A percentile compares a stretch with the other conserved stretches of the same genome.
phyloP scores from a whole-genome alignment of 30 jellyfish, hydroid and myxozoan genomes.

The Kudoa iwatai region DNA sequence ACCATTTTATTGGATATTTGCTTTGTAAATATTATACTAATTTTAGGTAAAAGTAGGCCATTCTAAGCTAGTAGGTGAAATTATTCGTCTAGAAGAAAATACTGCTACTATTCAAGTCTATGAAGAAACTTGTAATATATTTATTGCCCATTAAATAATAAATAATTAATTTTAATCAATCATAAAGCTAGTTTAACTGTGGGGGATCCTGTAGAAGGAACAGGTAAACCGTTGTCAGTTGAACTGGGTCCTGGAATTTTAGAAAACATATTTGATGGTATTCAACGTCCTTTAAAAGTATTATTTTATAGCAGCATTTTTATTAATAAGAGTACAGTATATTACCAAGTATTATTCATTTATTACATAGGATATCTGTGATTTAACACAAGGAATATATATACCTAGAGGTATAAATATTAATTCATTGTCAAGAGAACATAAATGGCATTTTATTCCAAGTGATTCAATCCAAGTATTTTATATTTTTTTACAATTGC shows the following conservation, averaged over 20 bases:
- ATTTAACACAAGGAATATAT: conserved; percentile 44
- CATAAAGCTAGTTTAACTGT: conserved; percentile 67
- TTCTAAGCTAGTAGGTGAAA: conserved; percentile 71
- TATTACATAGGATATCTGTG: conserved; percentile 17
- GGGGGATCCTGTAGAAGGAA: conserved; percentile 84
- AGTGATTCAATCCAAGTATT: neutral
- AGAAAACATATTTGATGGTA: conserved; percentile 98
- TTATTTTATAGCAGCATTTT: neutral
- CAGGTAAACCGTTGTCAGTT: conserved; percentile 88
- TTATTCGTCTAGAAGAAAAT: conserved; percentile 74
- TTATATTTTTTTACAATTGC: neutral
- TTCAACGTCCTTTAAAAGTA: conserved; percentile 78
- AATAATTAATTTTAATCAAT: neutral
- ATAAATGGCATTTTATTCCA: conserved; percentile 47
- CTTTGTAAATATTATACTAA: conserved; percentile 79
- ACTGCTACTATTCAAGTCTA: conserved; percentile 94
- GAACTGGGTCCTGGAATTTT: conserved; percentile 87
- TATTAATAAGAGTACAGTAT: neutral
- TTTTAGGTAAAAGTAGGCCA: conserved; percentile 88
- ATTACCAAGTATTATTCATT: neutral
- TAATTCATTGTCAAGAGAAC: conserved; percentile 13
- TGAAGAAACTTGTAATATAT: conserved; percentile 85
- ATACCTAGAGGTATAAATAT: conserved; percentile 90
- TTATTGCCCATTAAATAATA: too few relatives aligned
- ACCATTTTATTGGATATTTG: conserved; percentile 67